Conservation (phyloP, 1,140 invertebrate genomes). For the Pararge aegeria region DNA sequence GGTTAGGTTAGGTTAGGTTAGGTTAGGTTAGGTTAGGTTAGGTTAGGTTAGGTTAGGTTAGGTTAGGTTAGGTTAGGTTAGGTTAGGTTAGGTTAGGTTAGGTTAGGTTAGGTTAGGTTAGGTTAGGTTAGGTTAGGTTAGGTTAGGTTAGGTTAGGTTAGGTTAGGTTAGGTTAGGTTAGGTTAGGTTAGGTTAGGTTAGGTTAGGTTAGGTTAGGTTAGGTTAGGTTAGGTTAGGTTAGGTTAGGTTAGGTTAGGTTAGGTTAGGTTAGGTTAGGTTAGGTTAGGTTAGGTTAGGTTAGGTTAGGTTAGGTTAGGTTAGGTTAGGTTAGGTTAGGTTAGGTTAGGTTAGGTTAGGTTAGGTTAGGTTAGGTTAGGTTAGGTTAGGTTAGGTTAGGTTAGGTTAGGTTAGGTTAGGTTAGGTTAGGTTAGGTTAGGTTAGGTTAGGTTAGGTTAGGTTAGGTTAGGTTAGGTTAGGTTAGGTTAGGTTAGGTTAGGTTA, state of each 20-base stretch:
- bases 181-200: conserved; percentile 10
- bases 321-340: conserved; percentile 10
- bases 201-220: conserved; percentile 10
- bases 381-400: conserved; percentile 10
- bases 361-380: conserved; percentile 10
- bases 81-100: conserved; percentile 10
- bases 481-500: conserved; percentile 10
- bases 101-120: conserved; percentile 10
- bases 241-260: conserved; percentile 10
- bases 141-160: conserved; percentile 10
- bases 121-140: conserved; percentile 10
- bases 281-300: conserved; percentile 10
- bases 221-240: conserved; percentile 10
- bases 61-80: conserved; percentile 10
- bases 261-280: conserved; percentile 10
- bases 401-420: conserved; percentile 10
- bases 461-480: conserved; percentile 10
- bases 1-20: conserved; percentile 10
- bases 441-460: conserved; percentile 10
- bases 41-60: conserved; percentile 10
- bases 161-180: conserved; percentile 10
- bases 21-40: conserved; percentile 10
- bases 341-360: conserved; percentile 10
- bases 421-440: conserved; percentile 10
- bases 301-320: conserved; percentile 10